phyloP scores from a whole-genome alignment of 2,113 vertebrate species.

The Rhinichthys klamathensis region DNA sequence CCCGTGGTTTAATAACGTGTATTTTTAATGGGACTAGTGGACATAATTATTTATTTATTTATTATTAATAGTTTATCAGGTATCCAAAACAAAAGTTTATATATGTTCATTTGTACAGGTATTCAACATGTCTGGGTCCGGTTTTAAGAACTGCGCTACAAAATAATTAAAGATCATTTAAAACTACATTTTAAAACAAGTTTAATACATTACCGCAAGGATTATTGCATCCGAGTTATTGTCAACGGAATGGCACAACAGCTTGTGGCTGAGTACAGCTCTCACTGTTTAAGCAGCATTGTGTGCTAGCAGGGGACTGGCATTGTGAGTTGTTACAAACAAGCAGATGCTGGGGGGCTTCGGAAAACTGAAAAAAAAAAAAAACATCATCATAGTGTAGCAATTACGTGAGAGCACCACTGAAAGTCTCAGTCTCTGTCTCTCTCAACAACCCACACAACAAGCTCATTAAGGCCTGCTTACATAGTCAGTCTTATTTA shows the following conservation, averaged over 20 bases:
- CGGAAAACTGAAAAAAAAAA: slow-evolving; percentile 31
- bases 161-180: not conserved
- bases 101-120: not conserved
- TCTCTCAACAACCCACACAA: slow-evolving; percentile 75
- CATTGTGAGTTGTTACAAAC: slow-evolving; percentile 68
- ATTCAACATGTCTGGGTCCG: not conserved
- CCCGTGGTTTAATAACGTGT: not conserved
- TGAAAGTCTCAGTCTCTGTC: slow-evolving; percentile 69
- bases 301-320: slow-evolving; percentile 63
- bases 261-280: slow-evolving; percentile 54
- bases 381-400: slow-evolving; percentile 67
- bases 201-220: slow-evolving; percentile 9
- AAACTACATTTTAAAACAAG: slow-evolving; percentile 11
- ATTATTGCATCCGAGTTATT: slow-evolving; percentile 20
- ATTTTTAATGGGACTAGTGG: not conserved
- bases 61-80: not conserved
- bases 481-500: slow-evolving; percentile 72
- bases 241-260: slow-evolving; percentile 51
- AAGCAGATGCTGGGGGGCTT: slow-evolving; percentile 71
- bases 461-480: slow-evolving; percentile 75
- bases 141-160: not conserved
- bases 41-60: not conserved
- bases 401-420: slow-evolving; percentile 72
- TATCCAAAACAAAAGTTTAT: not conserved
- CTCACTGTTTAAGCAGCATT: slow-evolving; percentile 29